Evolutionary conservation across 2,113 vertebrate genomes (phyloP).

Genomic region (Ammospiza nelsoni): DNA sequence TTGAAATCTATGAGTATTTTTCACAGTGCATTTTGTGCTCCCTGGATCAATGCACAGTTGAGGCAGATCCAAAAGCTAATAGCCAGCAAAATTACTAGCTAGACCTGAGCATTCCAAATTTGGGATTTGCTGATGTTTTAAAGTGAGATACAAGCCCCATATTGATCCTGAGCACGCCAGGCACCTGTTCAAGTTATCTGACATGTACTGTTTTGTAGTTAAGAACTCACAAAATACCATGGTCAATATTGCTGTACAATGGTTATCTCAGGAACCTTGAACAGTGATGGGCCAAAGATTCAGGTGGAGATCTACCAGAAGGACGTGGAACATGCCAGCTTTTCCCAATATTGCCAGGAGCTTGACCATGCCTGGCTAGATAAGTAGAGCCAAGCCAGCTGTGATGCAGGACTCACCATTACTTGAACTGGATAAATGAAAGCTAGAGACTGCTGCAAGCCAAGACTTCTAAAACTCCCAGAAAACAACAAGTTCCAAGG

Average conservation of each 20-base stretch:
- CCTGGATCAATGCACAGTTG: background rate
- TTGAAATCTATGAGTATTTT: background rate
- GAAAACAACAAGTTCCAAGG: background rate
- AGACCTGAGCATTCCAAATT: background rate
- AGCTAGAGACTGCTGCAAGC: background rate
- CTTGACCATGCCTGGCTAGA: background rate
- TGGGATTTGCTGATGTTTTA: background rate
- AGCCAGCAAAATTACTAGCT: background rate
- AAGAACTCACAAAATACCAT: background rate
- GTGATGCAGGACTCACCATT: rapidly evolving
- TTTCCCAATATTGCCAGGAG: background rate
- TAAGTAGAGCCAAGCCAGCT: background rate
- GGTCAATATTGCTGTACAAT: background rate
- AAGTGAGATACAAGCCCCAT: background rate
- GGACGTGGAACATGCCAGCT: background rate
- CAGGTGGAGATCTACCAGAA: background rate
- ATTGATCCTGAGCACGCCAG: background rate
- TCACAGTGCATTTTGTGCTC: background rate
- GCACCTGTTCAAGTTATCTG: background rate
- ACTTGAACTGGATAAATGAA: background rate
- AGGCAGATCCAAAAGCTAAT: background rate
- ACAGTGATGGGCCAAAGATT: background rate
- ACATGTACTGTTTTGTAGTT: background rate
- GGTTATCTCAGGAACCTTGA: background rate
- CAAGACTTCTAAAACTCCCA: background rate